A percentile compares a stretch with the other conserved stretches of the same genome.
Conservation (phyloP, 2,888 invertebrate genomes). For the Chaitophorus viminalis region DNA sequence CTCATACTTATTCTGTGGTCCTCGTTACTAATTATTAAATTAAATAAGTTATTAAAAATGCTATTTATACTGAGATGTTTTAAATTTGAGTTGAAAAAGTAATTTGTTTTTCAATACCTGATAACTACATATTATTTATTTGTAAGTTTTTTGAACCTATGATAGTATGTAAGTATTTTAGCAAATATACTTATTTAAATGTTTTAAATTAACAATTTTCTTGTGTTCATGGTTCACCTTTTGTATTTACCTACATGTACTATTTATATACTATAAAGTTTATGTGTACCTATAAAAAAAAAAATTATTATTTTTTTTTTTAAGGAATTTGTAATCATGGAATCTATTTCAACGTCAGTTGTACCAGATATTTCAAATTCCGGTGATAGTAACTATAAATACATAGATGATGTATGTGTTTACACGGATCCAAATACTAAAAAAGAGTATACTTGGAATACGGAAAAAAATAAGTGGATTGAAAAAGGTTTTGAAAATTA, state of each 20-base stretch:
- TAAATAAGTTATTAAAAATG: not conserved
- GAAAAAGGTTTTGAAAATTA: conserved; percentile 65
- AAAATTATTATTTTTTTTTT: not conserved
- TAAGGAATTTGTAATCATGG: conserved; percentile 20
- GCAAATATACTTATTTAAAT: too few relatives aligned
- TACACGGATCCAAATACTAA: conserved; percentile 80
- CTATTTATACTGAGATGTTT: not conserved
- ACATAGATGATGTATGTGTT: conserved; percentile 77
- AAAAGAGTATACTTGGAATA: conserved; percentile 76
- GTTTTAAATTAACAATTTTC: not conserved
- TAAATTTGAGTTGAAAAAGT: not conserved
- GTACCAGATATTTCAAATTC: conserved; percentile 18
- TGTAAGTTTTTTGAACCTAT: not conserved
- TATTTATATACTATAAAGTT: too few relatives aligned
- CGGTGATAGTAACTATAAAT: conserved; percentile 66
- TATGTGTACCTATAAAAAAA: not conserved
- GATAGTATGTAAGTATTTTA: not conserved
- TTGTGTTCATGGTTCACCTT: not conserved
- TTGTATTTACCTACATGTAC: too few relatives aligned
- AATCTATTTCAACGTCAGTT: conserved; percentile 17
- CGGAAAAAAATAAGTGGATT: conserved; percentile 67
- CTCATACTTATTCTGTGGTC: too few relatives aligned
- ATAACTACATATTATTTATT: not conserved
- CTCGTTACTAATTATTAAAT: not conserved
- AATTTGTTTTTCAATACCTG: not conserved